Percentiles rank a stretch among this genome's conserved stretches.
Conservation (phyloP, 2,797 vertebrate species). For the Babyrousa celebensis region DNA sequence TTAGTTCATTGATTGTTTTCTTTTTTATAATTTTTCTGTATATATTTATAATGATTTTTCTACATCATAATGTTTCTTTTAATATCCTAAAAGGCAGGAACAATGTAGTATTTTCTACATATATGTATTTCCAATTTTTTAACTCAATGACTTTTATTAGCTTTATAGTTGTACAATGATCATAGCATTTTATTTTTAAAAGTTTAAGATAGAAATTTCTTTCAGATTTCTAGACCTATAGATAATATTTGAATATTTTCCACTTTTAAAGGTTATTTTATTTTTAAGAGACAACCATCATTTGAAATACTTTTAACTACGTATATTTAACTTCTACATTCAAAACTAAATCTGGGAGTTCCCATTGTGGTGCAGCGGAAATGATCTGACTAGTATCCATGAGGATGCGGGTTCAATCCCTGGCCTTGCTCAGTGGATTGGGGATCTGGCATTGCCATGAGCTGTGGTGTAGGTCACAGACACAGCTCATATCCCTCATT, state of each 20-base stretch:
- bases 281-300: not conserved
- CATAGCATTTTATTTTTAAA: not conserved
- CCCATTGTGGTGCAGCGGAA: no score
- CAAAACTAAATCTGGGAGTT: slow-evolving; percentile 39
- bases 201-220: not conserved
- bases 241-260: not conserved
- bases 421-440: no score
- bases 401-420: no score
- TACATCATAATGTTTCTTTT: not conserved
- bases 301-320: not conserved
- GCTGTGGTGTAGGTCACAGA: no score
- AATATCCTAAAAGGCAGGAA: not conserved
- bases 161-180: no score
- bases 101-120: no score
- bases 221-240: slow-evolving; percentile 24
- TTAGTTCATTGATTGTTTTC: not conserved
- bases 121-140: no score
- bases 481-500: no score
- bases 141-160: no score
- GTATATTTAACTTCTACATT: slow-evolving; percentile 8
- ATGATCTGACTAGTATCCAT: no score
- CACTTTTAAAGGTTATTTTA: not conserved
- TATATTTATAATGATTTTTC: not conserved
- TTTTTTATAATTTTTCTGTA: not conserved
- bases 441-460: no score